These are phyloP conservation scores for Hyposmocoma kahamanoa DNA, from an alignment of 1,140 invertebrate species.

Conservation along the genomic window DNA sequence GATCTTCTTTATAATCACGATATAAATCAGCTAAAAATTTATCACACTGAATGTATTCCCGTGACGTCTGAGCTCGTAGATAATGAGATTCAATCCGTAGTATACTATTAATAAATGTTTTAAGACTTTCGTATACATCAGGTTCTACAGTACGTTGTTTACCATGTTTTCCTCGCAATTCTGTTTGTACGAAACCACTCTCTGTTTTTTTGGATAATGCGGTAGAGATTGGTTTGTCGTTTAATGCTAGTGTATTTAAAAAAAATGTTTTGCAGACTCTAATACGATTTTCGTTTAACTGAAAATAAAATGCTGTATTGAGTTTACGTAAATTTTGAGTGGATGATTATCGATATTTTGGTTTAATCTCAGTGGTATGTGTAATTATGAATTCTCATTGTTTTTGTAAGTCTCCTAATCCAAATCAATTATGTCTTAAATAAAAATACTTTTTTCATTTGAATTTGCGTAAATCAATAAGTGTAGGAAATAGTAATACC, in stretches of 20 bases:
- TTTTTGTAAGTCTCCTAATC: too few relatives aligned
- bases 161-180: not conserved
- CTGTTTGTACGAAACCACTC: conserved; percentile 12
- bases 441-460: too few relatives aligned
- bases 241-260: not conserved
- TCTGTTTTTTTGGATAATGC: conserved; percentile 20
- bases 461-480: too few relatives aligned
- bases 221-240: conserved; percentile 13
- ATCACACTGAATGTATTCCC: too few relatives aligned
- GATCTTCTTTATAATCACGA: conserved; percentile 29
- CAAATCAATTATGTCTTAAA: too few relatives aligned
- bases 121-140: too few relatives aligned
- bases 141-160: not conserved
- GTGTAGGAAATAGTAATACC: too few relatives aligned
- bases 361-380: not conserved
- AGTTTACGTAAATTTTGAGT: too few relatives aligned
- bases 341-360: not conserved
- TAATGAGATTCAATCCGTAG: too few relatives aligned
- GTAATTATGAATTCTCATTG: not conserved
- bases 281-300: not conserved
- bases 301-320: conserved; percentile 9
- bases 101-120: too few relatives aligned
- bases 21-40: too few relatives aligned
- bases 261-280: not conserved
- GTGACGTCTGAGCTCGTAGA: too few relatives aligned